Base-by-base conservation (phyloP, 2,113 vertebrate species). In the Todiramphus saurophagus region DNA sequence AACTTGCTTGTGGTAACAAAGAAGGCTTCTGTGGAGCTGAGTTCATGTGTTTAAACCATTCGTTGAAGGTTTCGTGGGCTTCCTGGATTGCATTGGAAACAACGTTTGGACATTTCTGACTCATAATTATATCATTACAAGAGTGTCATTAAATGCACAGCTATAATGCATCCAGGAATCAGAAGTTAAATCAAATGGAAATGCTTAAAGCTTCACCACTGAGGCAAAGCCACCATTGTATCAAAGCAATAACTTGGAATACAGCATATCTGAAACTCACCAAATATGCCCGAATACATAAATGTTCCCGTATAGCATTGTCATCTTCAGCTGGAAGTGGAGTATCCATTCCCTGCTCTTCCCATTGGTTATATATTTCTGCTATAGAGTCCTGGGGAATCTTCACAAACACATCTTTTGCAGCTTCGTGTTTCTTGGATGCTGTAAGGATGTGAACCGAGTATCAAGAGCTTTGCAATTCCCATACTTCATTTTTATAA, bases 11-110 rank as follows among this genome's bases (percentile, higher is more conserved):
- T 5, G 98, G 94, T 33, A 98, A 97, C 43, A 98, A 97, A 14
- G 98, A 97, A 44, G 99, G 99, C 90, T 99, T 99, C 92, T 99
- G 98, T 13, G 99, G 99, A 75, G 98, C 98, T 3, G 98, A 98
- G 93, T 99, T 99, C 96, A 99, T 99, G 97, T 99, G 99, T 87
- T 98, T 98, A 97, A 99, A 99, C 99, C 99, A 99, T 33, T 99
- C 99, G 33, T 98, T 99, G 97, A 99, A 99, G 4, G 99, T 98
- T 97, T 99, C 99, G 8, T 99, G 99, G 56, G 99, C 99, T 98
- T 99, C 99, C 99, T 99, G 97, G 86, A 96, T 96, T 82, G 46
- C 43, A 68, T 66, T 66, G 67, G 63, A 88, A 72, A 78, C n/a
- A 83, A 25, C 2, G 11, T 76, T 93, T 84, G 31, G 43, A 63